Evolutionary conservation across 2,888 invertebrate species (phyloP).

Genomic region (Therioaphis trifolii): DNA sequence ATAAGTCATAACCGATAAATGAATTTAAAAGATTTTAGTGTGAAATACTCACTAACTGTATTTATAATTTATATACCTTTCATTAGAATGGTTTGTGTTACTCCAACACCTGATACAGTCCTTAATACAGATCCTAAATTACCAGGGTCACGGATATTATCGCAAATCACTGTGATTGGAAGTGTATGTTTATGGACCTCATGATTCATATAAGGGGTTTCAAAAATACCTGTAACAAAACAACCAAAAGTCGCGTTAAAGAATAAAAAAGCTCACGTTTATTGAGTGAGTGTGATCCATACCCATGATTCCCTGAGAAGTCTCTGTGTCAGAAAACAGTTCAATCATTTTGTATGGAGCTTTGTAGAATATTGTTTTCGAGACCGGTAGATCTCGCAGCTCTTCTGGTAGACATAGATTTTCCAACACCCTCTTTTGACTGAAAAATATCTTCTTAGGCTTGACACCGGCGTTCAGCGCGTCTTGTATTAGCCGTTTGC

Average conservation of each 20-base stretch:
- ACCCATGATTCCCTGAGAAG: conserved; percentile 87
- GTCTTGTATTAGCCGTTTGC: conserved; percentile 82
- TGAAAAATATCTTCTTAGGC: conserved; percentile 79
- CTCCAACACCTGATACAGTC: conserved; percentile 82
- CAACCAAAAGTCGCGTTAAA: too few species aligned
- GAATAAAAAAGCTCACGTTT: too few species aligned
- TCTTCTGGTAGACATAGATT: conserved; percentile 73
- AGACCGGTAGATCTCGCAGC: conserved; percentile 67
- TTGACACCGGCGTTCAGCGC: conserved; percentile 78
- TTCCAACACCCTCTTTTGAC: conserved; percentile 74
- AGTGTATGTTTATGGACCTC: conserved; percentile 68
- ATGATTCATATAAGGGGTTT: conserved; percentile 72
- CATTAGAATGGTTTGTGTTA: conserved; percentile 78
- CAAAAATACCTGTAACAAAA: conserved; percentile 73
- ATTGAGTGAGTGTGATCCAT: too few species aligned
- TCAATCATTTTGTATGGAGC: conserved; percentile 82
- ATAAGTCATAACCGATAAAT: not conserved
- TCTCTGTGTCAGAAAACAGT: conserved; percentile 84
- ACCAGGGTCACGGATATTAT: conserved; percentile 88
- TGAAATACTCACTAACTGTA: not conserved
- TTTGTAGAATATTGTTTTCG: conserved; percentile 75
- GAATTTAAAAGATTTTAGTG: too few species aligned
- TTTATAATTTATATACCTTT: conserved; percentile 74
- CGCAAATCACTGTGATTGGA: conserved; percentile 87
- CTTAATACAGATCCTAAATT: conserved; percentile 90